A percentile compares a stretch with the other conserved stretches of the same genome.
These are phyloP conservation scores for Chrysoperla carnea DNA, from an alignment of 1,140 invertebrate species.

Conservation along the genomic window DNA sequence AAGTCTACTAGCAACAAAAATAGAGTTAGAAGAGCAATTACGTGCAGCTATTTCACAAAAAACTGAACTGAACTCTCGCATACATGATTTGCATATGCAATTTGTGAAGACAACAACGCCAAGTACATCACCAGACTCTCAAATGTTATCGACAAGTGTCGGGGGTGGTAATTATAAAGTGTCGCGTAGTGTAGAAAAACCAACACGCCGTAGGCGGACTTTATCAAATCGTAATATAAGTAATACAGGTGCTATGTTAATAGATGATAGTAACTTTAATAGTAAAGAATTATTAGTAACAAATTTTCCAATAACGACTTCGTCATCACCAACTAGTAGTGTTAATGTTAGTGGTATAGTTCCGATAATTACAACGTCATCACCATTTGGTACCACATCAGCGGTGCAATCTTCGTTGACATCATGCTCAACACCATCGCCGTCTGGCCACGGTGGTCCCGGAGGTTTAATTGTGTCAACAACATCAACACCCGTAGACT, in stretches of 20 bases:
- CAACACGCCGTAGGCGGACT: neutral
- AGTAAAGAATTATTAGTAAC: too few relatives aligned
- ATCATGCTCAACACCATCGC: too few relatives aligned
- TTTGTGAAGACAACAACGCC: slow-evolving; percentile 18
- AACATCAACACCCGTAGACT: neutral
- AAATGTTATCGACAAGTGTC: neutral
- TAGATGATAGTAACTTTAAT: too few relatives aligned
- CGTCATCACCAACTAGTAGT: too few relatives aligned
- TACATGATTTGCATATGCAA: slow-evolving; percentile 24
- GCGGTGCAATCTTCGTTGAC: too few relatives aligned
- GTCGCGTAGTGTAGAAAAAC: neutral
- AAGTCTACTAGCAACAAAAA: slow-evolving; percentile 34
- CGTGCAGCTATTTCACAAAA: slow-evolving; percentile 31
- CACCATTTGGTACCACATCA: too few relatives aligned
- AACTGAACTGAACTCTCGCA: slow-evolving; percentile 25
- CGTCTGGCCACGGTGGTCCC: too few relatives aligned
- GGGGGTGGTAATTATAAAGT: neutral
- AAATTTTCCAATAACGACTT: too few relatives aligned
- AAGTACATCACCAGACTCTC: slow-evolving; percentile 2
- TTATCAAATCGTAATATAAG: neutral
- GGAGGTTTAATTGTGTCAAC: neutral
- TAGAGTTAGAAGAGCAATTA: slow-evolving; percentile 42
- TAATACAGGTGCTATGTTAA: too few relatives aligned
- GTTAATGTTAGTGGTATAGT: too few relatives aligned
- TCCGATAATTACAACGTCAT: too few relatives aligned